Evolutionary conservation across 2,113 vertebrate species (phyloP).

Genomic region (Zosterops borbonicus): DNA sequence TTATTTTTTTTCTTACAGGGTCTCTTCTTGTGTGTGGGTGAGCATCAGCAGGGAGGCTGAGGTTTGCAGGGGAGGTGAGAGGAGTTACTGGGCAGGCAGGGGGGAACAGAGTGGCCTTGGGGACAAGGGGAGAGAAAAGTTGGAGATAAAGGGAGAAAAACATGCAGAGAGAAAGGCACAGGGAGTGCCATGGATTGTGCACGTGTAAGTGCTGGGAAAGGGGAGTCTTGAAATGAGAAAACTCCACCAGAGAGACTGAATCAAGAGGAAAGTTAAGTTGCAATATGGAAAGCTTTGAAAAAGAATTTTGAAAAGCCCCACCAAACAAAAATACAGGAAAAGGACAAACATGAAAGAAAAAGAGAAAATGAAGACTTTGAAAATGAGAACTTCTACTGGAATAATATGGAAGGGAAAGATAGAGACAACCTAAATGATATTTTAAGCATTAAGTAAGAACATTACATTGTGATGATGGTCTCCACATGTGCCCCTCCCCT

Average conservation of each 20-base stretch:
- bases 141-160: not conserved
- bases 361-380: not conserved
- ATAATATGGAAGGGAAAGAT: not conserved
- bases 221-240: not conserved
- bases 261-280: not conserved
- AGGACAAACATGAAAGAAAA: not conserved
- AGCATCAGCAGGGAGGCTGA: not conserved
- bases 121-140: not conserved
- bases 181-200: not conserved
- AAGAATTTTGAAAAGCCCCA: not conserved
- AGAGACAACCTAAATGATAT: not conserved
- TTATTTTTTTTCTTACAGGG: not conserved
- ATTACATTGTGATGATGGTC: not conserved
- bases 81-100: not conserved
- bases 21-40: fast-evolving
- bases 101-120: fast-evolving
- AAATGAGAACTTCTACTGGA: not conserved
- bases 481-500: not conserved
- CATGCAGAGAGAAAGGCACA: fast-evolving
- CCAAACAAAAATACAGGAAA: not conserved
- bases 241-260: not conserved
- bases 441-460: not conserved
- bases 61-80: not conserved
- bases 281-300: not conserved
- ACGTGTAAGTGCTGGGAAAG: not conserved